phyloP scores from a whole-genome alignment of 2,888 invertebrate genomes.

The Gasteruption jaculator region DNA sequence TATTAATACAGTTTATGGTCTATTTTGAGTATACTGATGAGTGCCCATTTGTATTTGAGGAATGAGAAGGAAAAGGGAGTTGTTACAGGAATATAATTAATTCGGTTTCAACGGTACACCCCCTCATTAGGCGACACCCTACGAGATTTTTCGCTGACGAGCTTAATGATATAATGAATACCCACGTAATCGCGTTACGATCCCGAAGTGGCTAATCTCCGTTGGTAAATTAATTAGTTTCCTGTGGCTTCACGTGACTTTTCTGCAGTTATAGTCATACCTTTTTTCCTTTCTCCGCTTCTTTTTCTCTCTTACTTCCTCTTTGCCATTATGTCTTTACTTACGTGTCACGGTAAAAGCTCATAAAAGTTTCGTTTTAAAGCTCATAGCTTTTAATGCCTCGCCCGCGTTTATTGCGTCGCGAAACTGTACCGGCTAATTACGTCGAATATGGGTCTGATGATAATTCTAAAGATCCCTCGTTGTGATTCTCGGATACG shows the following conservation, averaged over 20 bases:
- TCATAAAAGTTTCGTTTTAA: no score
- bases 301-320: neutral
- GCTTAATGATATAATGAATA: slow-evolving; percentile 35
- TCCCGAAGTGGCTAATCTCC: slow-evolving; percentile 34
- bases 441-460: no score
- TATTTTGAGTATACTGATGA: slow-evolving; percentile 32
- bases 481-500: no score
- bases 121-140: slow-evolving; percentile 12
- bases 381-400: no score
- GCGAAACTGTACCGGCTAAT: slow-evolving; percentile 16
- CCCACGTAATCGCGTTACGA: slow-evolving; percentile 32
- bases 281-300: neutral
- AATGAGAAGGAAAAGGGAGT: slow-evolving; percentile 24
- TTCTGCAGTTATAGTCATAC: no score
- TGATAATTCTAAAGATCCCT: no score
- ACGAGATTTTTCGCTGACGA: slow-evolving; percentile 38
- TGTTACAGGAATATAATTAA: slow-evolving; percentile 47
- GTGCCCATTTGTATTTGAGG: slow-evolving; percentile 34
- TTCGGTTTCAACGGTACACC: slow-evolving; percentile 38
- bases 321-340: no score
- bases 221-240: slow-evolving; percentile 27
- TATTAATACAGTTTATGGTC: slow-evolving; percentile 39
- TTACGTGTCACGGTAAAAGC: no score
- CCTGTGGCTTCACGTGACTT: slow-evolving; percentile 20
- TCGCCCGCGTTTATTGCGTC: slow-evolving; percentile 17